Conservation (phyloP, 2,113 vertebrate species). For the Callocephalon fimbriatum region DNA sequence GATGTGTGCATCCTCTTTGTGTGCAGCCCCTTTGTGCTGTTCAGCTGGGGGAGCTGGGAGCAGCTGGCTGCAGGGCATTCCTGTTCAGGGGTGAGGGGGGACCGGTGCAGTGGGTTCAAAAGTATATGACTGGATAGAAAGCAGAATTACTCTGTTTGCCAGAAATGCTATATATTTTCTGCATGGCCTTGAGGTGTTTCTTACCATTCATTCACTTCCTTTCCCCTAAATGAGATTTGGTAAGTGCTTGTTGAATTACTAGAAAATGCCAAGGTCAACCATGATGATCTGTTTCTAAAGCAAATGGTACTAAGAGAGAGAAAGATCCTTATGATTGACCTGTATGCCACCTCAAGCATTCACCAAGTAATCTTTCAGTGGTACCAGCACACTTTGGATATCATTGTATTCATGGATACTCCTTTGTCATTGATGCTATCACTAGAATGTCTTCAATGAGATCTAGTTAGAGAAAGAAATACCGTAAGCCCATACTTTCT, state of each 20-base stretch:
- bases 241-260: neutral
- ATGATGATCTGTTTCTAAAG: neutral
- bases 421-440: neutral
- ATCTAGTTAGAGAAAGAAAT: neutral
- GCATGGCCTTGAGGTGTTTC: neutral
- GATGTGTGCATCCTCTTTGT: neutral
- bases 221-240: neutral
- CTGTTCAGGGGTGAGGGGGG: accelerated
- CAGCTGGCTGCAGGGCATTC: neutral
- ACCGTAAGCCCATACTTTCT: neutral
- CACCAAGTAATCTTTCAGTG: neutral
- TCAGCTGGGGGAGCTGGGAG: neutral
- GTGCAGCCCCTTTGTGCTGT: neutral
- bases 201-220: neutral
- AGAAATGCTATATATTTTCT: neutral
- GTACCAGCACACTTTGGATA: neutral
- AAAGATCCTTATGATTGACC: neutral
- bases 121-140: neutral
- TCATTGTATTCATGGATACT: neutral
- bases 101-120: neutral
- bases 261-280: neutral
- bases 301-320: neutral
- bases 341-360: neutral
- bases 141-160: neutral
- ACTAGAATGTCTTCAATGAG: neutral